Evolutionary conservation across 2,113 vertebrate species (phyloP).

Genomic region (Sebastes schlegelii): DNA sequence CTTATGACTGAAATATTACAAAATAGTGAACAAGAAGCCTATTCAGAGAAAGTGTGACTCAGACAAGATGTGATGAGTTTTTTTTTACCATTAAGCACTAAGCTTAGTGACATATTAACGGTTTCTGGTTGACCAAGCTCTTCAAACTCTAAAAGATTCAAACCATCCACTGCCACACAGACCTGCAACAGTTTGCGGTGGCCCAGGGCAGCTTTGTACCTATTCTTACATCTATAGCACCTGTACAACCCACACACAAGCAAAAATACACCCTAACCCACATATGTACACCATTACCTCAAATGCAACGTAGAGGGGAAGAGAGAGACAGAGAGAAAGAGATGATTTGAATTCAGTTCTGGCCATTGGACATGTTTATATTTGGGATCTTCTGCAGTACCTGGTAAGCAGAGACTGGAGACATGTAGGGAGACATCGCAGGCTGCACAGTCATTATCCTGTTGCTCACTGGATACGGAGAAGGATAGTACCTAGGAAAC

Average conservation of each 20-base stretch:
- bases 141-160: not conserved
- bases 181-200: constrained; percentile 2
- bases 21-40: not conserved
- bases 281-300: constrained; percentile 3
- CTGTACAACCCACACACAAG: constrained; percentile 29
- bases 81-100: not conserved
- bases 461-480: constrained; percentile 96
- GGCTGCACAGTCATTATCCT: constrained; percentile 95
- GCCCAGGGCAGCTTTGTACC: constrained; percentile 11
- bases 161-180: not conserved
- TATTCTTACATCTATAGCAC: constrained; percentile 13
- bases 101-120: not conserved
- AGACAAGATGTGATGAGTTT: constrained; percentile 17
- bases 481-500: constrained; percentile 91
- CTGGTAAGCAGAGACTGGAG: constrained; percentile 96
- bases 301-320: not conserved
- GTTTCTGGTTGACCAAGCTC: not conserved
- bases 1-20: not conserved
- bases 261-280: constrained; percentile 32
- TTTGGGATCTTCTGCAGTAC: constrained; percentile 71
- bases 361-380: constrained; percentile 4
- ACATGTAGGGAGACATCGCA: constrained; percentile 94
- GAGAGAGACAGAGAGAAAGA: not conserved
- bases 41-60: constrained; percentile 22
- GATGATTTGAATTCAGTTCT: constrained; percentile 12